A percentile compares a stretch with the other conserved stretches of the same genome.
These are phyloP conservation scores for Archips xylosteana DNA, from an alignment of 2,888 invertebrate species.

Conservation along the genomic window DNA sequence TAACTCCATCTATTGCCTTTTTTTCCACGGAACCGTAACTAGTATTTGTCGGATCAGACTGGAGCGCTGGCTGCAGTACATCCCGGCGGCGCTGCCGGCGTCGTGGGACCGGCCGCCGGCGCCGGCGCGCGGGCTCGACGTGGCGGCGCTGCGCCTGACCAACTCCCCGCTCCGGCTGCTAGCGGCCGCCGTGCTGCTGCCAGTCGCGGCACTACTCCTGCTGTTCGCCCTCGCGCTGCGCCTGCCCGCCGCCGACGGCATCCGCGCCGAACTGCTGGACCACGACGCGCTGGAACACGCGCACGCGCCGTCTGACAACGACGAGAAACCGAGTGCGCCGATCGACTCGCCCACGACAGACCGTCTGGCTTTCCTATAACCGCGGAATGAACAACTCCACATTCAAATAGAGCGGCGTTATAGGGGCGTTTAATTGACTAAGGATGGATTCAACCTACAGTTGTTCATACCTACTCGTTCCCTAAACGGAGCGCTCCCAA, in stretches of 20 bases:
- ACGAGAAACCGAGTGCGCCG: background rate
- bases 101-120: background rate
- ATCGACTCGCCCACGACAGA: background rate
- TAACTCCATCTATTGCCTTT: no score
- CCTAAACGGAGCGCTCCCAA: no score
- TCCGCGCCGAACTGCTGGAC: background rate
- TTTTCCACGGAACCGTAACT: no score
- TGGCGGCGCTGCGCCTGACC: background rate
- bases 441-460: no score
- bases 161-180: conserved; percentile 22
- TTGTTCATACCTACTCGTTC: no score
- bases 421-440: no score
- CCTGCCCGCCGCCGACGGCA: background rate
- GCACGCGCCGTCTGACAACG: background rate
- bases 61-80: conserved; percentile 9
- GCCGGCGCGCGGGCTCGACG: background rate
- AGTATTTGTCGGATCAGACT: background rate
- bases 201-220: conserved; percentile 11
- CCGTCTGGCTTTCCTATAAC: background rate
- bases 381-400: no score
- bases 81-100: conserved; percentile 2
- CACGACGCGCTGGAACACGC: background rate
- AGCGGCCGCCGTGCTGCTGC: conserved; percentile 14
- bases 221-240: conserved; percentile 21
- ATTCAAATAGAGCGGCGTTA: no score